Evolutionary conservation across 2,888 invertebrate genomes (phyloP).

Genomic region (Drosophila paracracens): DNA sequence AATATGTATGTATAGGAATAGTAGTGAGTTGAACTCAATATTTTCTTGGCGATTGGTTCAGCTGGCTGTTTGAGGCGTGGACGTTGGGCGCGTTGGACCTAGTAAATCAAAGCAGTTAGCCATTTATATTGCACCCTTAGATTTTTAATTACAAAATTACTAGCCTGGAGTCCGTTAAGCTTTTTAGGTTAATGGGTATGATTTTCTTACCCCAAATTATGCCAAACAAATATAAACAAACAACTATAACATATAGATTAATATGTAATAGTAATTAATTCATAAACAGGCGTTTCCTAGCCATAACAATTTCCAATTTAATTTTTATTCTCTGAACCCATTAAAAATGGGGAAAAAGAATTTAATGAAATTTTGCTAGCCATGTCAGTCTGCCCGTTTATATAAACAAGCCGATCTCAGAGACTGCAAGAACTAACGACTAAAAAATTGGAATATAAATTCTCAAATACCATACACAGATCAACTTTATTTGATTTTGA

Average conservation of each 20-base stretch:
- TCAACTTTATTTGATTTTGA: too few species aligned
- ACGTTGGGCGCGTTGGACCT: slow-evolving; percentile 55
- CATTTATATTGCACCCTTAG: slow-evolving; percentile 12
- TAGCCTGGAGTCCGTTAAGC: neutral
- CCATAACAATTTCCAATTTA: neutral
- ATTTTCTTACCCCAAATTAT: neutral
- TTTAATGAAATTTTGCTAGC: neutral
- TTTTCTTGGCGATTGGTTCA: slow-evolving; percentile 31
- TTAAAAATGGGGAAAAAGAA: neutral
- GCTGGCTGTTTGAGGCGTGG: slow-evolving; percentile 10
- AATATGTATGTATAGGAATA: neutral
- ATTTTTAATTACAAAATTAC: slow-evolving; percentile 28
- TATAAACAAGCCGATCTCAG: too few species aligned
- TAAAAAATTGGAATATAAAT: too few species aligned
- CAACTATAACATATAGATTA: neutral
- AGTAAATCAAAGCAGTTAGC: slow-evolving; percentile 59
- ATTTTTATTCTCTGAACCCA: neutral
- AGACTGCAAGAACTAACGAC: too few species aligned
- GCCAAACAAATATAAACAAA: neutral
- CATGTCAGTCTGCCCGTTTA: neutral
- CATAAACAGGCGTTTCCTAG: neutral
- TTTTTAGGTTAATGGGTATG: slow-evolving; percentile 7
- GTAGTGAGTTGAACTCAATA: slow-evolving; percentile 41
- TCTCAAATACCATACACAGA: too few species aligned
- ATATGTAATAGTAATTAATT: neutral